phyloP scores from a whole-genome alignment of 2,797 vertebrate species.

The Gobio occitaniae region DNA sequence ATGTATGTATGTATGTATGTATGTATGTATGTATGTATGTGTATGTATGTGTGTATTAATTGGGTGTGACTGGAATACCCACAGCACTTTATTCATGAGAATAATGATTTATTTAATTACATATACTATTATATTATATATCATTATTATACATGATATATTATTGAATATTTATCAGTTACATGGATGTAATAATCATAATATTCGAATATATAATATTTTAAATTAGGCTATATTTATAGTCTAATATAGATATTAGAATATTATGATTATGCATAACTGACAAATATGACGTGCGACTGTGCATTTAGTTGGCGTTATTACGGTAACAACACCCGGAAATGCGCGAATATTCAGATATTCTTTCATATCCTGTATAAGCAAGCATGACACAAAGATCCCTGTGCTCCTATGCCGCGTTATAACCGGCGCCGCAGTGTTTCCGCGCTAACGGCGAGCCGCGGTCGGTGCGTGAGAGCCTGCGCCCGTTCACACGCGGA shows the following conservation, averaged over 20 bases:
- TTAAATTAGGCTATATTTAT: no score
- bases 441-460: neutral
- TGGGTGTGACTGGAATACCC: neutral
- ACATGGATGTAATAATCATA: no score
- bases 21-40: no score
- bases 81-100: neutral
- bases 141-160: no score
- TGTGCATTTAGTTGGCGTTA: neutral
- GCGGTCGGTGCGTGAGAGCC: no score
- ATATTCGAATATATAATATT: no score
- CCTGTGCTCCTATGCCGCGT: no score
- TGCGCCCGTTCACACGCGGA: neutral
- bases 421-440: neutral
- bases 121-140: no score
- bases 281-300: neutral
- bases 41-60: no score
- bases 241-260: no score
- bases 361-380: neutral
- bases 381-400: neutral
- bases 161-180: no score
- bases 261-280: neutral
- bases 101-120: neutral
- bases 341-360: conserved; percentile 33
- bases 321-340: conserved; percentile 64
- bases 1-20: no score